These are phyloP conservation scores for Polylopha cassiicola DNA, from an alignment of 2,888 invertebrate species.

Conservation along the genomic window DNA sequence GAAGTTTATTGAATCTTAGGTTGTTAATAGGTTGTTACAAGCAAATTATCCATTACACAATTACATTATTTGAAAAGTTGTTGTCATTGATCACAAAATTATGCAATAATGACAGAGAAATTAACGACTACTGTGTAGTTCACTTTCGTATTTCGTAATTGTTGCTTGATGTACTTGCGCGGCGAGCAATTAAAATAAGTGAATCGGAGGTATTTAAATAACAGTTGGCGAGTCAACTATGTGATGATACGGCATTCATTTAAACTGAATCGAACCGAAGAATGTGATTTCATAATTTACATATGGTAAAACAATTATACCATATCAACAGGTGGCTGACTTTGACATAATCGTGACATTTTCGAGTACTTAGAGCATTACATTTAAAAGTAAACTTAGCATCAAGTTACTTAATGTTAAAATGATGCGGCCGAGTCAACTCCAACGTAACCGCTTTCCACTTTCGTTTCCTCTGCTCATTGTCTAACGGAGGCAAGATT, in stretches of 20 bases:
- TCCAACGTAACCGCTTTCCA: slow-evolving; percentile 66
- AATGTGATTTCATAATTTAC: too few species aligned
- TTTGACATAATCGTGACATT: too few species aligned
- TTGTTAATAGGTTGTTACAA: too few species aligned
- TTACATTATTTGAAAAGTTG: too few species aligned
- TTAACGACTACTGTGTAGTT: slow-evolving; percentile 2
- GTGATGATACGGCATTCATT: background rate
- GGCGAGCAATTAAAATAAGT: slow-evolving; percentile 9
- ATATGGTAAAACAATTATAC: too few species aligned
- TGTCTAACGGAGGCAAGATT: slow-evolving; percentile 65
- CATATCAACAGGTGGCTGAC: too few species aligned
- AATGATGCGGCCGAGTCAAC: slow-evolving; percentile 22
- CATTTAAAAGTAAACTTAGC: too few species aligned
- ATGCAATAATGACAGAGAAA: slow-evolving; percentile 3
- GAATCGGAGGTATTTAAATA: slow-evolving; percentile 15
- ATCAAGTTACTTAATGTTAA: slow-evolving; percentile 19
- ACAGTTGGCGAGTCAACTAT: background rate
- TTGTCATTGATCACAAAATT: background rate
- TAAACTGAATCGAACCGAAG: too few species aligned
- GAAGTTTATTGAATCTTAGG: too few species aligned
- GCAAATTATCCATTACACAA: too few species aligned
- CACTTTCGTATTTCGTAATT: slow-evolving; percentile 13
- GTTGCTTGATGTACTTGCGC: slow-evolving; percentile 8
- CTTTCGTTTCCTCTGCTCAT: slow-evolving; percentile 72
- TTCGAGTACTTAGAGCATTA: slow-evolving; percentile 1